phyloP scores from a whole-genome alignment of 2,888 invertebrate species.

The Napeogenes inachia region DNA sequence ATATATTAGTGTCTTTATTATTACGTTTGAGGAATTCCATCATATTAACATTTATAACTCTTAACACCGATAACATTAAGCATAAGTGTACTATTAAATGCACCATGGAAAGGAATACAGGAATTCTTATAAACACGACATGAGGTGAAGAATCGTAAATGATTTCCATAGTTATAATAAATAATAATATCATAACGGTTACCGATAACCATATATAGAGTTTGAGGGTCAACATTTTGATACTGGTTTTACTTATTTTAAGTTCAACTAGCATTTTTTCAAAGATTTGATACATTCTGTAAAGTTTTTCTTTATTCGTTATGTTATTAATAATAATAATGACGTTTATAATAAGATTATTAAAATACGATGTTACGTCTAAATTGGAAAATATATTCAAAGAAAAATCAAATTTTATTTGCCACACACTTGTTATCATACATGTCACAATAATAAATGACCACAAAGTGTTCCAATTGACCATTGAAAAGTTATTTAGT shows the following conservation, averaged over 20 bases:
- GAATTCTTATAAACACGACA: constrained; percentile 42
- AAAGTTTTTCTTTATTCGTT: constrained; percentile 30
- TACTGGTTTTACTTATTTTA: constrained; percentile 32
- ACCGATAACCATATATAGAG: constrained; percentile 41
- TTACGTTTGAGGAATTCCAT: constrained; percentile 27
- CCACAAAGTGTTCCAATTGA: background rate
- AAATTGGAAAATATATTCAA: constrained; percentile 37
- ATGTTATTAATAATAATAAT: constrained; percentile 35
- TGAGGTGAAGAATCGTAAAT: constrained; percentile 35
- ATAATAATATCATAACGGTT: constrained; percentile 31
- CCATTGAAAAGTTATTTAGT: background rate
- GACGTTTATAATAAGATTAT: constrained; percentile 39
- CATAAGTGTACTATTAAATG: constrained; percentile 48
- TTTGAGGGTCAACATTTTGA: constrained; percentile 41
- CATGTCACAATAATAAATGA: constrained; percentile 18
- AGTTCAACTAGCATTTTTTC: constrained; percentile 32
- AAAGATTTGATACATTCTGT: constrained; percentile 37
- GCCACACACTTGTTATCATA: constrained; percentile 29
- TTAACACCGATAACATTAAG: constrained; percentile 41
- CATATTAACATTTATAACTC: constrained; percentile 39
- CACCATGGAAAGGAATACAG: constrained; percentile 41
- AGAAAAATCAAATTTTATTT: constrained; percentile 26
- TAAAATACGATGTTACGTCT: constrained; percentile 36
- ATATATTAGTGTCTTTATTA: constrained; percentile 23
- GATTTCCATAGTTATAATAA: constrained; percentile 40